Base-by-base conservation (phyloP, 2,797 vertebrate species). In the Leontocebus nigricollis region DNA sequence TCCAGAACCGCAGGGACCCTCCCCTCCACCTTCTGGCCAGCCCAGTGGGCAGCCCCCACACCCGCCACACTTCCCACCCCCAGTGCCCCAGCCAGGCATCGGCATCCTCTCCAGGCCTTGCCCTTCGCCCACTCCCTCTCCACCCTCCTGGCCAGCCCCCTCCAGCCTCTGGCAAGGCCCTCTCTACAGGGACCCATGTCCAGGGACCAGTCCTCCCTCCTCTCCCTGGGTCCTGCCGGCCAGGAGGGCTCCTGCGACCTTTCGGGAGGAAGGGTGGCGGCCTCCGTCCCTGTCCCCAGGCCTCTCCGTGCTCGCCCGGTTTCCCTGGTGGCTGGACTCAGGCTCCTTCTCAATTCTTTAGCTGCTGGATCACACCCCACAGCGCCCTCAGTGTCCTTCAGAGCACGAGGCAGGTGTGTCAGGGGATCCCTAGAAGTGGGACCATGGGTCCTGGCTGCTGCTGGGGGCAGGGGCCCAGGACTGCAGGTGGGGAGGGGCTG, bases 221-320 rank as follows among this genome's bases (percentile, higher is more conserved):
- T 46, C 27, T n/a, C 36, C 30, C 10, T 36, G 19, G 70, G 27
- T 50, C 26, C 36, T 39, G 5, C 26, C 36, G 36, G 73, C 50
- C 89, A 46, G 33, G 48, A 59, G 24, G 61, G 30, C 50, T 57
- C 20, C n/a, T 39, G n/a, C 10, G 46, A 64, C 46, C 52, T 59
- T 52, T 64, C 6, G 7, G 57, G 48, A 76, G 70, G 26, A 15
- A 24, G n/a, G 85, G n/a, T 24, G 3, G 20, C 61, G 17, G 48
- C 19, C 14, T 33, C 88, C 26, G 22, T 33, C 46, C 57, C 17
- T 17, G 77, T 36, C 81, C 93, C 44, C 24, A 39, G 12, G 36
- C 75, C 17, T 30, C 10, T n/a, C 61, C 15, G 30, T 17, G 0
- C 41, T 22, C 41, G 1, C 36, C 0, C 2, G 0, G n/a, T 22